phyloP scores from a whole-genome alignment of 2,888 invertebrate species.

The Homarus gammarus region DNA sequence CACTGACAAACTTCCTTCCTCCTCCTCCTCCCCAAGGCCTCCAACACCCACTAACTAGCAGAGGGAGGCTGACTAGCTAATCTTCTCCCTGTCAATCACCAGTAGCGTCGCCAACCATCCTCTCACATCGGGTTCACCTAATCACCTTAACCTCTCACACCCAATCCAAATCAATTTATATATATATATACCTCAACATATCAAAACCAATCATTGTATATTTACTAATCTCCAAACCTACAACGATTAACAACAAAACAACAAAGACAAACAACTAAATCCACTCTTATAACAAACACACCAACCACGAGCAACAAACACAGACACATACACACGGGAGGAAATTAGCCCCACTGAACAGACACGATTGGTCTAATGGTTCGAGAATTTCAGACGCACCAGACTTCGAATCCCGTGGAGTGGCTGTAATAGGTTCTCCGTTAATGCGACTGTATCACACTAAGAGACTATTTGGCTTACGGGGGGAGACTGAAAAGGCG shows the following conservation, averaged over 20 bases:
- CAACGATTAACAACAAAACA: too few species aligned
- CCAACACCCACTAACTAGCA: constrained; percentile 8
- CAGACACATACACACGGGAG: too few species aligned
- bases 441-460: constrained; percentile 46
- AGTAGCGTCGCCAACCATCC: constrained; percentile 12
- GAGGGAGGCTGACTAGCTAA: constrained; percentile 15
- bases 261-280: too few species aligned
- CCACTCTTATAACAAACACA: too few species aligned
- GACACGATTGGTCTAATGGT: neutral
- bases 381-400: neutral
- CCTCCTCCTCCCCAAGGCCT: neutral
- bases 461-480: constrained; percentile 50
- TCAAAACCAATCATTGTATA: too few species aligned
- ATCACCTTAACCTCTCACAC: too few species aligned
- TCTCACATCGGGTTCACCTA: too few species aligned
- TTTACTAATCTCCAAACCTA: too few species aligned
- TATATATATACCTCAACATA: too few species aligned
- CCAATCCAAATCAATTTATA: too few species aligned
- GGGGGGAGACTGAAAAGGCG: constrained; percentile 33
- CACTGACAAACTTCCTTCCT: neutral
- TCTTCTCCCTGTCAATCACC: constrained; percentile 18
- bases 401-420: neutral
- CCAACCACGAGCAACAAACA: too few species aligned
- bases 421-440: constrained; percentile 39
- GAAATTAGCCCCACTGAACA: constrained; percentile 11